A percentile compares a stretch with the other conserved stretches of the same genome.
Conservation (phyloP, 2,113 vertebrate genomes). For the Platysteira castanea region DNA sequence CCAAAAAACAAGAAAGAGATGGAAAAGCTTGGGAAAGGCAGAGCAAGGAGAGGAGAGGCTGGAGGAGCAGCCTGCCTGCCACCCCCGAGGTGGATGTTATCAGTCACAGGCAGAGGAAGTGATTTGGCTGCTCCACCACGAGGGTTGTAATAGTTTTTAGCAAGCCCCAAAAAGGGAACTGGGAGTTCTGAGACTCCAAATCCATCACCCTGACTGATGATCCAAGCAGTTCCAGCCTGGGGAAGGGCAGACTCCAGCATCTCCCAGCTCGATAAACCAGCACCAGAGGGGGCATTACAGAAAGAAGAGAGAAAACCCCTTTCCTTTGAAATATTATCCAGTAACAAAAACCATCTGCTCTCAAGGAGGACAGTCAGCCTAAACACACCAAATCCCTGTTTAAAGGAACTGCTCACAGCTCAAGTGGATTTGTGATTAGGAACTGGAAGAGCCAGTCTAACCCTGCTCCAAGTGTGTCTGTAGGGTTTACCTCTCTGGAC, state of each 20-base stretch:
- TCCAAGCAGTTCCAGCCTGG: not conserved
- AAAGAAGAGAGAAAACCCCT: not conserved
- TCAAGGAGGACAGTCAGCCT: not conserved
- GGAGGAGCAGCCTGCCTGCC: not conserved
- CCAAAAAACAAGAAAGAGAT: not conserved
- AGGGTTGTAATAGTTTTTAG: not conserved
- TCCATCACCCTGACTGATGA: not conserved
- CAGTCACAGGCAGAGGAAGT: not conserved
- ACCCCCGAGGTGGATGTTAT: not conserved
- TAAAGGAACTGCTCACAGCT: slow-evolving; percentile 41
- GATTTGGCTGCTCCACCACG: not conserved
- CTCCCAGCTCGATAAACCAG: not conserved
- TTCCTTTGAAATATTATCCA: slow-evolving; percentile 4
- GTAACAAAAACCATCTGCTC: slow-evolving; percentile 41
- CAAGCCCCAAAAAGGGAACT: not conserved
- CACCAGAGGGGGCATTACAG: not conserved
- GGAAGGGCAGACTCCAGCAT: not conserved
- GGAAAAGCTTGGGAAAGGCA: not conserved
- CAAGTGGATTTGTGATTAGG: not conserved
- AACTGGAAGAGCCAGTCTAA: not conserved
- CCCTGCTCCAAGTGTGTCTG: not conserved
- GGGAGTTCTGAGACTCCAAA: not conserved
- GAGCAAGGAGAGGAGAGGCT: not conserved
- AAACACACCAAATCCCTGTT: slow-evolving; percentile 28
- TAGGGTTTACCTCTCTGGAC: not conserved